A percentile compares a stretch with the other conserved stretches of the same genome.
Evolutionary conservation across 2,113 vertebrate species (phyloP).

Genomic region (Otocyon megalotis): DNA sequence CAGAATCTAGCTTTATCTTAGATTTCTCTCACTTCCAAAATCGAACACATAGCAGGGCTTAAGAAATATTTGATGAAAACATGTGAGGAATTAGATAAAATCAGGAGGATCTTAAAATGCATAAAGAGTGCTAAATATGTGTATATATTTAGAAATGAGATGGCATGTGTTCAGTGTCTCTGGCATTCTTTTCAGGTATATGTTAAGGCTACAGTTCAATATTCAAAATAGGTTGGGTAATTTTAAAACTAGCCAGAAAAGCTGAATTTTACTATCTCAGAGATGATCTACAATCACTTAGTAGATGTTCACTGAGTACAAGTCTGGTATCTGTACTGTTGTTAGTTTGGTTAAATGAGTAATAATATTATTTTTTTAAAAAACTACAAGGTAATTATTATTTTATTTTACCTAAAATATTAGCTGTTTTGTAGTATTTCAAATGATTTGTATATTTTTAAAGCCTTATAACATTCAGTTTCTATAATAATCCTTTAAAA

Average conservation of each 20-base stretch:
- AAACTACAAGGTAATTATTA: background rate
- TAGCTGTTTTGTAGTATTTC: slow-evolving; percentile 27
- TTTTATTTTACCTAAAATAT: slow-evolving; percentile 46
- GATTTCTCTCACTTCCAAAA: background rate
- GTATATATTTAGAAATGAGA: slow-evolving; percentile 19
- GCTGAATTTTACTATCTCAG: background rate
- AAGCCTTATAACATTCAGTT: background rate
- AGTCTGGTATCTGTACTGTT: background rate
- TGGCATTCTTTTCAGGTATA: slow-evolving; percentile 24
- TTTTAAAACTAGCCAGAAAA: slow-evolving; percentile 50
- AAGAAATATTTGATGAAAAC: slow-evolving; percentile 58
- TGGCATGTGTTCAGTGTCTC: background rate
- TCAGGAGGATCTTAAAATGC: background rate
- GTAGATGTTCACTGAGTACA: background rate
- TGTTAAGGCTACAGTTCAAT: background rate
- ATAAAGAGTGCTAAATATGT: background rate
- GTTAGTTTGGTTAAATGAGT: background rate
- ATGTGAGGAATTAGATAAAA: slow-evolving; percentile 38
- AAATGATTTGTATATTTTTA: slow-evolving; percentile 29
- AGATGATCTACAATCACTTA: slow-evolving; percentile 16
- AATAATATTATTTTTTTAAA: background rate
- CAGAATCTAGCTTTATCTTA: background rate
- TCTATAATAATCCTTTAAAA: background rate
- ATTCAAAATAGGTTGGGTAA: slow-evolving; percentile 55
- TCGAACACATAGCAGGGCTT: background rate